A percentile compares a stretch with the other conserved stretches of the same genome.
Conservation (phyloP, 2,888 invertebrate genomes). For the Sarcophaga variegata region DNA sequence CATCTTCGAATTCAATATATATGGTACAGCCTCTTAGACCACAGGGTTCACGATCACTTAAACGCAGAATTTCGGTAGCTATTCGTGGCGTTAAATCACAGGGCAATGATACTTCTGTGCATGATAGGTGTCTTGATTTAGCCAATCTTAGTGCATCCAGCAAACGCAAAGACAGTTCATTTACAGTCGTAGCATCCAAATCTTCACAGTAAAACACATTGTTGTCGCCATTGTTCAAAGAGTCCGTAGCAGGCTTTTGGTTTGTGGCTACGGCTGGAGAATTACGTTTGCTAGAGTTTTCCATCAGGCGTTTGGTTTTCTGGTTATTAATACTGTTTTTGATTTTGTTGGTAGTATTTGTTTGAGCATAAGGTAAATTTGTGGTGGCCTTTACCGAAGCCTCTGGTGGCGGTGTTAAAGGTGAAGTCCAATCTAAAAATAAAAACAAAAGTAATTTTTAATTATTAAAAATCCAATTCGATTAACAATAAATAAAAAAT, state of each 20-base stretch:
- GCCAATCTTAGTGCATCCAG: constrained; percentile 76
- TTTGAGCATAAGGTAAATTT: constrained; percentile 63
- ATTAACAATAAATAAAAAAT: constrained; percentile 21
- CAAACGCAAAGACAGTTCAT: constrained; percentile 73
- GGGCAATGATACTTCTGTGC: constrained; percentile 78
- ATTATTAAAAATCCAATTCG: not conserved
- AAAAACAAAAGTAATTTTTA: constrained; percentile 17
- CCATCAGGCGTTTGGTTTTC: constrained; percentile 64
- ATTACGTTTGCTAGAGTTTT: constrained; percentile 51
- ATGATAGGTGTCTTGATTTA: constrained; percentile 76
- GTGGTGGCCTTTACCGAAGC: constrained; percentile 62
- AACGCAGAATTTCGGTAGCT: constrained; percentile 77
- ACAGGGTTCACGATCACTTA: constrained; percentile 77
- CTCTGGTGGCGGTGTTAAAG: constrained; percentile 72
- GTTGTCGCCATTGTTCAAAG: constrained; percentile 42
- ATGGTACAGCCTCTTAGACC: constrained; percentile 78
- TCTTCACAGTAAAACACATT: constrained; percentile 68
- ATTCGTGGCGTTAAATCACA: constrained; percentile 78
- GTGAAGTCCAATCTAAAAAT: constrained; percentile 77
- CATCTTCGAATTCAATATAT: constrained; percentile 78
- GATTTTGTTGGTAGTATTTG: constrained; percentile 70
- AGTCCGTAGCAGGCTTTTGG: constrained; percentile 48
- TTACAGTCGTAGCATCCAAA: constrained; percentile 69
- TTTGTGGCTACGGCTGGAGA: constrained; percentile 55
- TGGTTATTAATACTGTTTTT: constrained; percentile 72